A percentile compares a stretch with the other conserved stretches of the same genome.
Evolutionary conservation across 2,888 invertebrate species (phyloP).

Genomic region (Dimorphilus gyrociliatus): DNA sequence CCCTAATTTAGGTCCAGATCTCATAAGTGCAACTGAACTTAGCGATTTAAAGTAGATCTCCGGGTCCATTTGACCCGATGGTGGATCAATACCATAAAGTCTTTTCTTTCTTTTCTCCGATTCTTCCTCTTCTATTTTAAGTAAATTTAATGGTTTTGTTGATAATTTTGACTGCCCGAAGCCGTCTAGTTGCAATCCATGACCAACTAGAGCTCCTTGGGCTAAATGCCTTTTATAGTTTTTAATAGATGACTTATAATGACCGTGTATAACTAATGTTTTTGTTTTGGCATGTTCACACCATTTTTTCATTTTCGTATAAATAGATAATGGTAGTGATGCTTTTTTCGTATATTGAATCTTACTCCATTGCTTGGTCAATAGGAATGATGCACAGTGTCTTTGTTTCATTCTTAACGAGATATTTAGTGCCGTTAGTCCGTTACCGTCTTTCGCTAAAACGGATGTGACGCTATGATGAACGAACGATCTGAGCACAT

Average conservation of each 20-base stretch:
- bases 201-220: constrained; percentile 9
- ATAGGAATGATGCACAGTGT: constrained; percentile 30
- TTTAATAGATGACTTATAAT: constrained; percentile 22
- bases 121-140: constrained; percentile 2
- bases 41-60: constrained; percentile 19
- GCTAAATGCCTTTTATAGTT: constrained; percentile 5
- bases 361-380: constrained; percentile 35
- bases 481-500: constrained; percentile 27
- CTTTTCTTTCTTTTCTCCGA: constrained; percentile 1
- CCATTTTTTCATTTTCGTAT: constrained; percentile 26
- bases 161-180: constrained; percentile 7
- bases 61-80: constrained; percentile 12
- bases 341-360: constrained; percentile 19
- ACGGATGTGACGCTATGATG: constrained; percentile 27
- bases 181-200: constrained; percentile 11
- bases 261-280: constrained; percentile 19
- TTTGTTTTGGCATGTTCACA: constrained; percentile 22
- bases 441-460: constrained; percentile 28
- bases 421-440: constrained; percentile 27
- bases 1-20: no score
- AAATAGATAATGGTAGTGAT: constrained; percentile 22
- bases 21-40: no score
- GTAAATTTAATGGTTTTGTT: constrained; percentile 3
- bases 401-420: constrained; percentile 26
- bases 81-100: constrained; percentile 3